phyloP scores from a whole-genome alignment of 2,113 vertebrate genomes.

The Phalacrocorax carbo region DNA sequence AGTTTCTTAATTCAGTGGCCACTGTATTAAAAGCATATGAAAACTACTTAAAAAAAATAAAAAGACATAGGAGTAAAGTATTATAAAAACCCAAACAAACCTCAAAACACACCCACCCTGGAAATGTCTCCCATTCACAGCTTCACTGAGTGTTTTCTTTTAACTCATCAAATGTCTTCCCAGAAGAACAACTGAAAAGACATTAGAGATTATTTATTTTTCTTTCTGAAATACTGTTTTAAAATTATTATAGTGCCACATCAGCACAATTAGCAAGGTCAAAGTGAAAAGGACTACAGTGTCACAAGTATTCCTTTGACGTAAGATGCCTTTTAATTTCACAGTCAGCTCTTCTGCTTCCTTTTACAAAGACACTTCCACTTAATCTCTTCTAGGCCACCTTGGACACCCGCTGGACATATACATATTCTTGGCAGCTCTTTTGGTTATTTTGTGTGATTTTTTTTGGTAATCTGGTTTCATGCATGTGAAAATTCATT shows the following conservation, averaged over 20 bases:
- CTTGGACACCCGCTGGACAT: background rate
- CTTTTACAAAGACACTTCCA: background rate
- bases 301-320: background rate
- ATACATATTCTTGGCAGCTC: background rate
- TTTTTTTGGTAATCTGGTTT: background rate
- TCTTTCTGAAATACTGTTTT: slow-evolving; percentile 34
- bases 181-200: slow-evolving; percentile 31
- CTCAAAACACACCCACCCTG: slow-evolving; percentile 35
- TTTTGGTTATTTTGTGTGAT: background rate
- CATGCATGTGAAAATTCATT: slow-evolving; percentile 12
- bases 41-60: background rate
- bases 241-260: slow-evolving; percentile 27
- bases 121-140: slow-evolving; percentile 32
- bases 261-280: background rate
- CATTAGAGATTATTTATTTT: slow-evolving; percentile 41
- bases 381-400: background rate
- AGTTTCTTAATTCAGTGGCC: background rate
- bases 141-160: slow-evolving; percentile 34
- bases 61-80: background rate
- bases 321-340: slow-evolving; percentile 8
- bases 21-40: background rate
- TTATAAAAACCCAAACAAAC: slow-evolving; percentile 36
- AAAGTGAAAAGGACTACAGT: background rate
- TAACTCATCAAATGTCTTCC: slow-evolving; percentile 42
- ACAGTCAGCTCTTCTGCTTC: slow-evolving; percentile 7